Conservation (phyloP, 92 coral and sea anemone species). For the Hydrozoanthus gracilis region DNA sequence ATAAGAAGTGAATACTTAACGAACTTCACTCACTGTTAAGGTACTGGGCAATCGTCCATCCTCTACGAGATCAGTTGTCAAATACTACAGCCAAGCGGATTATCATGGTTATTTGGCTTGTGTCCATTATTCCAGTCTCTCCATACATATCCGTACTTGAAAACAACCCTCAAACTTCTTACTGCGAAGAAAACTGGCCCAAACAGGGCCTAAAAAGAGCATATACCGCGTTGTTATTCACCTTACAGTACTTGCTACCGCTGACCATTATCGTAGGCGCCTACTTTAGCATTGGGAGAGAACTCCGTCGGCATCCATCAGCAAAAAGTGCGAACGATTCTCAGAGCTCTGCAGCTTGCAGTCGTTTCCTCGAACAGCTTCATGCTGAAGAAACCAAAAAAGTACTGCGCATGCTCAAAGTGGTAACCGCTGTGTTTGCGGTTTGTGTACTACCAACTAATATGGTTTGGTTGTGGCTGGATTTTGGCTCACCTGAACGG, state of each 20-base stretch:
- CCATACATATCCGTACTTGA: conserved; percentile 69
- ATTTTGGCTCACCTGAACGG: conserved; percentile 82
- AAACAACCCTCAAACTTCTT: conserved; percentile 36
- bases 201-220: conserved; percentile 47
- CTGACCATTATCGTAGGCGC: conserved; percentile 75
- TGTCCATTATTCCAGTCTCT: conserved; percentile 69
- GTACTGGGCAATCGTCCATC: conserved; percentile 88
- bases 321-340: background rate
- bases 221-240: conserved; percentile 70
- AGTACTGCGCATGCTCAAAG: conserved; percentile 83
- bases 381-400: conserved; percentile 77
- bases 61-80: conserved; percentile 75
- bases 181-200: conserved; percentile 77
- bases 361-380: conserved; percentile 60
- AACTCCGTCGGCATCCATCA: conserved; percentile 47
- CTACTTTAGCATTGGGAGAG: conserved; percentile 74
- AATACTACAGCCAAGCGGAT: conserved; percentile 64
- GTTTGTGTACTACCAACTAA: conserved; percentile 83
- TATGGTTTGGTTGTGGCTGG: conserved; percentile 83
- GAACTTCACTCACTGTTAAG: conserved; percentile 43
- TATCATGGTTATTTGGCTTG: conserved; percentile 73
- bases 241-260: conserved; percentile 71
- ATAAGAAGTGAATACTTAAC: too few relatives aligned
- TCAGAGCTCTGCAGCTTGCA: conserved; percentile 56
- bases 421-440: conserved; percentile 74